Base-by-base conservation (phyloP, 2,797 vertebrate genomes). In the Melanotaenia nigrans region DNA sequence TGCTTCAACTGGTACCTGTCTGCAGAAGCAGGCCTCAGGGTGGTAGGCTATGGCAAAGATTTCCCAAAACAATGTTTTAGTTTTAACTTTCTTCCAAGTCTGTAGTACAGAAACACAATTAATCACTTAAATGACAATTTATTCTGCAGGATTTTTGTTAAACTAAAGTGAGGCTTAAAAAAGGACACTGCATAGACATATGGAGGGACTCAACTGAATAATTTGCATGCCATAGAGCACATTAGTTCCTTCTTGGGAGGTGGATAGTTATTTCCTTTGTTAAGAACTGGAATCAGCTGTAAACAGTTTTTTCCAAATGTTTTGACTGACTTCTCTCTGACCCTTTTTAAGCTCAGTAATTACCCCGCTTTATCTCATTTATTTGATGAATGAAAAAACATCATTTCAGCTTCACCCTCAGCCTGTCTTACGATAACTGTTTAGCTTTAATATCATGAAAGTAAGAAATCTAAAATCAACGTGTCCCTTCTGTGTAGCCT, bases 1-100 rank as follows among this genome's bases (percentile, higher is more conserved):
- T 85, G 91, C 82, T 83, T 77, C 33, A 82, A 87, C 92, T 87
- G 87, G 88, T 88, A 73, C 71, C 33, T 78, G 77, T 86, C 75
- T 89, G 65, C 60, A 78, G 68, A 72, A 60, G 42, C 72, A 73
- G 59, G 70, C 86, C 77, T 88, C 62, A 20, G 71, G 81, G 65
- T 38, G 2, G 18, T 40, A 65, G 51, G 38, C 49, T 51, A 61
- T 73, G 74, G 78, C 78, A 77, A 77, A 62, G 60, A 13, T 71
- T 85, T 82, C 62, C 77, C 73, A 60, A 73, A 88, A 86, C 74
- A 85, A 22, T 69, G 51, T 77, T 38, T 81, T 71, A 53, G 58
- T 74, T 86, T 86, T 76, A 72, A 70, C 71, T 79, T 35, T 61
- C 55, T 61, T 0, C 30, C 64, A 61, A 56, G 63, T 77, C 72